Base-by-base conservation (phyloP, 2,113 vertebrate species). In the Gasterosteus nipponicus region DNA sequence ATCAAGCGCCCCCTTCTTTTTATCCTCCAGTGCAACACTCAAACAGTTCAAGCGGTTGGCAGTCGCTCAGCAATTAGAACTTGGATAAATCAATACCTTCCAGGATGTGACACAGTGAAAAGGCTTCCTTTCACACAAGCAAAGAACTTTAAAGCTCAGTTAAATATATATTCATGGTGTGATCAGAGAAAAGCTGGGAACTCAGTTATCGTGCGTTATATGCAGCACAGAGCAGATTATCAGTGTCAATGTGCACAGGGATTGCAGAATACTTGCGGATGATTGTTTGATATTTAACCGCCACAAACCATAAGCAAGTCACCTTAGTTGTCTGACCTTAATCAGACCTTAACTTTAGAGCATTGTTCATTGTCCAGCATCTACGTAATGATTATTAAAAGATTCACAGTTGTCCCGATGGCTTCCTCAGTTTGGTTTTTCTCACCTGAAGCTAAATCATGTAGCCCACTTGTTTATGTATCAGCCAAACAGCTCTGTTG, bases 21-120 rank as follows among this genome's bases (percentile, higher is more conserved):
- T 75, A 83, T 85, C 73, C 78, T 64, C 14, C 61, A 58, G 67
- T 47, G 65, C 51, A 67, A 77, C 84, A 82, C 77, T 79, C 79
- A 71, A 74, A 69, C 79, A 47, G 26, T 26, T 60, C 69, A 78
- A 67, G 73, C 76, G 56, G 75, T 80, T 84, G 82, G 82, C 76
- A 87, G 85, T 67, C 77, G 73, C 80, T 73, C 60, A 82, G 80
- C 80, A 88, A 88, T 88, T 88, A 85, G 80, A 73, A 59, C 29
- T 19, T 1, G 54, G 68, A 88, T 88, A 63, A 83, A 85, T 85
- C 83, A 72, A 88, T 85, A 85, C 80, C 71, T 88, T 54, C 63
- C 62, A 80, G 80, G 81, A 85, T 85, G 57, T 77, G 76, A 82
- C 79, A 77, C 72, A 60, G 69, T 64, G 51, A 71, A 87, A 75